Percentiles rank a stretch among this genome's conserved stretches.
These are phyloP conservation scores for Dipodomys spectabilis DNA, from an alignment of 2,113 vertebrate genomes.

Conservation along the genomic window DNA sequence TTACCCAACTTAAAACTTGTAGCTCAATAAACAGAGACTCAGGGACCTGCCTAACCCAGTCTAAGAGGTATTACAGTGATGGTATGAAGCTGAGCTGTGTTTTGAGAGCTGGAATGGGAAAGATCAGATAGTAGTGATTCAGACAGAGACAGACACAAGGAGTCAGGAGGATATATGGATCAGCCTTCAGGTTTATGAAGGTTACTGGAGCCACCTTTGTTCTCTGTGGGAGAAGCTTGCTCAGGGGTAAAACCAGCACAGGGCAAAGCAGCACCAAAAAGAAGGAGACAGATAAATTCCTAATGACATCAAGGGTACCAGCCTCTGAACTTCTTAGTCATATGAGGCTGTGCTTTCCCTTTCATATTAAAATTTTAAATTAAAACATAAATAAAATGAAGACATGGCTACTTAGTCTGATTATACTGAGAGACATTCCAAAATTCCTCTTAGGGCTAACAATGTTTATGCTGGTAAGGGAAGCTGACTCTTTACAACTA, in stretches of 20 bases:
- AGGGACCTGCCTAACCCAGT: neutral
- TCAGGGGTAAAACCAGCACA: neutral
- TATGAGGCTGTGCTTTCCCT: neutral
- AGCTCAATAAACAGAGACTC: neutral
- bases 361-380: slow-evolving; percentile 23
- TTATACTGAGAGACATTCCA: neutral
- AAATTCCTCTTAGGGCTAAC: neutral
- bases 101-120: neutral
- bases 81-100: neutral
- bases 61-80: neutral
- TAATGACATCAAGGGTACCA: neutral
- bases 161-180: neutral
- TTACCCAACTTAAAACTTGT: neutral
- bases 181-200: no score
- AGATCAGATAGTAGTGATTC: neutral
- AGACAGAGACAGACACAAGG: neutral
- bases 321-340: neutral
- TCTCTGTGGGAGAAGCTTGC: neutral
- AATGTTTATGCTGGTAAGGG: neutral
- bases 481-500: neutral
- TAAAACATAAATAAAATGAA: slow-evolving; percentile 26
- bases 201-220: neutral
- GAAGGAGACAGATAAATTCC: neutral
- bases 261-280: neutral
- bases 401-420: neutral